Base-by-base conservation (phyloP, 2,113 vertebrate species). In the Ptilorrhoa leucosticta region DNA sequence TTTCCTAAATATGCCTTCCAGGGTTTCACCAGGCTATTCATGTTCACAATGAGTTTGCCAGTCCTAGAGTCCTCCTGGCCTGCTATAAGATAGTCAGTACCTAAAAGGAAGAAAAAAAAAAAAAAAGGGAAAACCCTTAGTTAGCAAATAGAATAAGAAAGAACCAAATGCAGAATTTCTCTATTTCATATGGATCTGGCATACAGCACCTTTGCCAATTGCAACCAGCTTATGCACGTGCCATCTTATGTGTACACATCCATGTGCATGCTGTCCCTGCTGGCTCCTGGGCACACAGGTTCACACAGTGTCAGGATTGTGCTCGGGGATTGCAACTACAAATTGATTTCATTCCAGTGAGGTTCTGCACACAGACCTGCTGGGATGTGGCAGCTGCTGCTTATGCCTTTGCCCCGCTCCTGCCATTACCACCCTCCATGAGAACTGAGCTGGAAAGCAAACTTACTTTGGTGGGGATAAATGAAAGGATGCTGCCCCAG, bases 81-180 rank as follows among this genome's bases (percentile, higher is more conserved):
- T 35, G 98, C 98, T 80, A 99, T 98, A 53, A 99, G 97, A 91
- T 99, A 99, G 61, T 99, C 98, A 66, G 97, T 97, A 77, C 98
- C 99, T 99, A 15, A 31, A 47, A 24, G 5, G 15, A 61, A 61
- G 26, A 2, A 23, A 15, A 15, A 19, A 27, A 28, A 20, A 6
- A 21, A 26, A 40, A 33, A 44, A n/a, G 2, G 13, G 1, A 2
- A 12, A 35, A 8, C 4, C 33, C 13, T 79, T 31, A 24, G 31
- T 94, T 56, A 78, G 11, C 51, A 78, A 47, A 61, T 17, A 45
- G 15, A 75, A 57, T 40, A 87, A 58, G 54, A 60, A 50, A 61
- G 44, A 71, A 72, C 5, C 27, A 53, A 69, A 78, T 40, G 19
- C 17, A 61, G 45, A 89, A 10, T 80, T 66, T 78, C 40, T 84